phyloP scores from a whole-genome alignment of 2,797 vertebrate genomes.

The Taeniopygia guttata region DNA sequence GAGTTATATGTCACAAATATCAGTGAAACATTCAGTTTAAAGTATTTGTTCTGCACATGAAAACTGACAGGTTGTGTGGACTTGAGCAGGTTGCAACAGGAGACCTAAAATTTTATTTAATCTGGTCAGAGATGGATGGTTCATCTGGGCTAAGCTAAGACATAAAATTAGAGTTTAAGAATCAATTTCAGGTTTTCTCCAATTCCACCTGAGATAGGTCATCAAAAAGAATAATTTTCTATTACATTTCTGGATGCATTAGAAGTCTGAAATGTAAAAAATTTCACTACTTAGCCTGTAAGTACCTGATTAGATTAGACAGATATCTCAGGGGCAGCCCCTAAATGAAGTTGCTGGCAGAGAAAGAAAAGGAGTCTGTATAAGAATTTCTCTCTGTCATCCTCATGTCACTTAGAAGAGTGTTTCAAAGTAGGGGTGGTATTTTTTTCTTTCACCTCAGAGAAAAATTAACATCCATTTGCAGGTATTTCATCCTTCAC shows the following conservation, averaged over 20 bases:
- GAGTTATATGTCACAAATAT: not conserved
- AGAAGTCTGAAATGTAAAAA: not conserved
- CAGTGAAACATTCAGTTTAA: not conserved
- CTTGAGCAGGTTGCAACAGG: not conserved
- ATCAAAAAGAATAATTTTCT: not conserved
- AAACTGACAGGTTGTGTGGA: not conserved
- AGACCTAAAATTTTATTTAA: not conserved
- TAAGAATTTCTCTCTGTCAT: not conserved
- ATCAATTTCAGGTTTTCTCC: conserved; percentile 1
- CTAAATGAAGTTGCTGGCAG: not conserved
- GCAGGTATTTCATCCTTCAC: not conserved
- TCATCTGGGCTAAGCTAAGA: not conserved
- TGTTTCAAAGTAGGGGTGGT: not conserved
- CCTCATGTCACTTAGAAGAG: not conserved
- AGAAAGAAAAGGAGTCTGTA: not conserved
- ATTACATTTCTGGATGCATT: not conserved
- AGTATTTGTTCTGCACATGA: not conserved
- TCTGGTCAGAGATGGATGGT: not conserved
- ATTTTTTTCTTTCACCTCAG: not conserved
- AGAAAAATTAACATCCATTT: not conserved
- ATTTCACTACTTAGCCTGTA: not conserved
- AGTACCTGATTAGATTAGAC: not conserved
- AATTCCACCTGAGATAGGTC: not conserved
- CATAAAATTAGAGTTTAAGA: not conserved
- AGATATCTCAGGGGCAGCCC: not conserved